phyloP scores from a whole-genome alignment of 1,140 invertebrate genomes.

The Cataglyphis hispanica region DNA sequence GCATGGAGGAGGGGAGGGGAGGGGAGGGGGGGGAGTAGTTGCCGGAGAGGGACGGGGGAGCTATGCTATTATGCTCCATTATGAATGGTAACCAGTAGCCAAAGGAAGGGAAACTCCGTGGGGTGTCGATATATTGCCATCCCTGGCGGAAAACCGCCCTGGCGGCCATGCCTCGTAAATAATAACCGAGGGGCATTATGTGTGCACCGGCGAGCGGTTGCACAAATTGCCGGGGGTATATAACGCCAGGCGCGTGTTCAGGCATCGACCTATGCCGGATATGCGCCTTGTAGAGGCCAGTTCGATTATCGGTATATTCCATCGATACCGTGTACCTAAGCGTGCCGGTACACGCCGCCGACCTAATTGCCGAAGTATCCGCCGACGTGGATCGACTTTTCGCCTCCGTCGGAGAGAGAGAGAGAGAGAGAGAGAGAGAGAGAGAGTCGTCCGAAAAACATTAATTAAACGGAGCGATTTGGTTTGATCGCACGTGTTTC shows the following conservation, averaged over 20 bases:
- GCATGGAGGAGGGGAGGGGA: neutral
- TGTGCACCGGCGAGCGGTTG: constrained; percentile 62
- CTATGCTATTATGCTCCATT: constrained; percentile 78
- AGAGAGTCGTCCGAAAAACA: neutral
- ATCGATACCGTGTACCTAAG: constrained; percentile 72
- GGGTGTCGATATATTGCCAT: constrained; percentile 80
- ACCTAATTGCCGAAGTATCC: constrained; percentile 24
- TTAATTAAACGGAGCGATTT: neutral
- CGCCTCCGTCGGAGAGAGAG: neutral
- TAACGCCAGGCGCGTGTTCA: constrained; percentile 74
- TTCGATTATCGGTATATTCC: constrained; percentile 74
- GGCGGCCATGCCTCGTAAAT: constrained; percentile 75
- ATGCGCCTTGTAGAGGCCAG: constrained; percentile 74
- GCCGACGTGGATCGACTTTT: neutral
- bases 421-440: neutral
- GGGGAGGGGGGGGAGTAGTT: neutral
- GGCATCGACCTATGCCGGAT: constrained; percentile 77
- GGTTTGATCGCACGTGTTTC: too few relatives aligned
- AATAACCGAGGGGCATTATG: constrained; percentile 73
- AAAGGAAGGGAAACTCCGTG: constrained; percentile 74
- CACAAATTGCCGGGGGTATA: constrained; percentile 78
- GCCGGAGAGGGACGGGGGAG: constrained; percentile 66
- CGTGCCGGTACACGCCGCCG: constrained; percentile 42
- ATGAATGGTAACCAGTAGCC: constrained; percentile 80
- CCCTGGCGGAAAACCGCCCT: constrained; percentile 69